Evolutionary conservation across 1,140 invertebrate genomes (phyloP).

Genomic region (Leptonema lineaticorne): DNA sequence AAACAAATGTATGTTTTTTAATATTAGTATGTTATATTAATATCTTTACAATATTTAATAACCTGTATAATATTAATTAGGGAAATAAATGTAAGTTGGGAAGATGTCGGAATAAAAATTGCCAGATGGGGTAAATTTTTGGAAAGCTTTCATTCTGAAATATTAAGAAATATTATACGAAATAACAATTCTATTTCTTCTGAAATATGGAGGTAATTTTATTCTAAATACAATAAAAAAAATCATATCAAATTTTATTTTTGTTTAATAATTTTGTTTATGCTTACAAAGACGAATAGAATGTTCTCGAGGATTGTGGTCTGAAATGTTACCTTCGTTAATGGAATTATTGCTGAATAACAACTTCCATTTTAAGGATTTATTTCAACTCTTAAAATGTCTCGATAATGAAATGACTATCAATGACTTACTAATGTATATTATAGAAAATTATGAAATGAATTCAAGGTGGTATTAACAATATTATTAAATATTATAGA

Average conservation of each 20-base stretch:
- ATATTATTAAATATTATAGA: too few relatives aligned
- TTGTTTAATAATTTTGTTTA: neutral
- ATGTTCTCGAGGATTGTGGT: slow-evolving; percentile 22
- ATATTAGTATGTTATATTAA: neutral
- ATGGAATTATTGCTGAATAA: slow-evolving; percentile 28
- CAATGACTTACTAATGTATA: slow-evolving; percentile 29
- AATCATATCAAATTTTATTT: neutral
- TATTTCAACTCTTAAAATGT: slow-evolving; percentile 19
- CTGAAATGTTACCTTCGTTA: slow-evolving; percentile 27
- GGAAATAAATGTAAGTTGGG: slow-evolving; percentile 30
- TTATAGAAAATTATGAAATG: slow-evolving; percentile 18
- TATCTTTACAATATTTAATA: neutral
- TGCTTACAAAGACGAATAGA: slow-evolving; percentile 34
- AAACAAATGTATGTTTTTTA: slow-evolving; percentile 4
- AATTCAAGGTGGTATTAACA: slow-evolving; percentile 23
- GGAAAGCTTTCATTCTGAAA: slow-evolving; percentile 33
- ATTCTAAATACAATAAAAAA: too few relatives aligned
- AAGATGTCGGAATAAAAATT: slow-evolving; percentile 36
- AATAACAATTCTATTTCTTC: neutral
- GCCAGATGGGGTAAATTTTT: slow-evolving; percentile 37
- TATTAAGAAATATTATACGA: slow-evolving; percentile 11
- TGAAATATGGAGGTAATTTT: slow-evolving; percentile 32
- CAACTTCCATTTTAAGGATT: slow-evolving; percentile 24
- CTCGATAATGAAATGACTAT: slow-evolving; percentile 25
- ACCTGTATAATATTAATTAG: slow-evolving; percentile 25